A percentile compares a stretch with the other conserved stretches of the same genome.
phyloP scores from a whole-genome alignment of 2,888 invertebrate species.

The Zygothrica quintamaculata region DNA sequence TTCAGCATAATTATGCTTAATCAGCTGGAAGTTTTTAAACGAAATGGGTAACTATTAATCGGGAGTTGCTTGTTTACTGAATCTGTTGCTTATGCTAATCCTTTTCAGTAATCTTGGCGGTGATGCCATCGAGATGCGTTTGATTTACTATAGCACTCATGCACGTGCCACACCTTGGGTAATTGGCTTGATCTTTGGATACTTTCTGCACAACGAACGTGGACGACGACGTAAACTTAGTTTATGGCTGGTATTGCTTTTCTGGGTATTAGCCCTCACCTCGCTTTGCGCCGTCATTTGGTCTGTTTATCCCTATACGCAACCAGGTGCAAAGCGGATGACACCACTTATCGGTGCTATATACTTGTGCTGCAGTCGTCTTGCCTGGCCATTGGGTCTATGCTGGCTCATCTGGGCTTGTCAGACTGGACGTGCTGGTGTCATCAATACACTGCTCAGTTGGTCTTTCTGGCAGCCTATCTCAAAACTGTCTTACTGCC shows the following conservation, averaged over 20 bases:
- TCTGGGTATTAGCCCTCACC: constrained; percentile 63
- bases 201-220: constrained; percentile 57
- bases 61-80: neutral
- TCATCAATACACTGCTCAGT: constrained; percentile 74
- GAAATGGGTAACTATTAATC: constrained; percentile 33
- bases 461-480: constrained; percentile 80
- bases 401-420: constrained; percentile 82
- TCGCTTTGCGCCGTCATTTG: constrained; percentile 63
- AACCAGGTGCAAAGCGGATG: constrained; percentile 25
- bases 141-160: constrained; percentile 71
- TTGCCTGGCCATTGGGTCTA: constrained; percentile 79
- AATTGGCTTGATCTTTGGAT: constrained; percentile 76
- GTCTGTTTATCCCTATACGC: constrained; percentile 57
- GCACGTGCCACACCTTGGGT: constrained; percentile 75
- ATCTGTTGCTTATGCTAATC: too few relatives aligned
- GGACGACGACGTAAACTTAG: constrained; percentile 33
- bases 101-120: constrained; percentile 45
- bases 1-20: constrained; percentile 70
- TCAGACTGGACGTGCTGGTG: constrained; percentile 73
- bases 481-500: constrained; percentile 75
- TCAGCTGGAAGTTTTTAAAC: constrained; percentile 42
- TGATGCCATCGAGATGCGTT: constrained; percentile 34
- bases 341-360: constrained; percentile 41
- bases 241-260: constrained; percentile 25
- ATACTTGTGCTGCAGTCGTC: constrained; percentile 65